Evolutionary conservation across 2,797 vertebrate genomes (phyloP), one percentile per base, ranked within the genome.

Genomic region (Serranus cabrilla): DNA sequence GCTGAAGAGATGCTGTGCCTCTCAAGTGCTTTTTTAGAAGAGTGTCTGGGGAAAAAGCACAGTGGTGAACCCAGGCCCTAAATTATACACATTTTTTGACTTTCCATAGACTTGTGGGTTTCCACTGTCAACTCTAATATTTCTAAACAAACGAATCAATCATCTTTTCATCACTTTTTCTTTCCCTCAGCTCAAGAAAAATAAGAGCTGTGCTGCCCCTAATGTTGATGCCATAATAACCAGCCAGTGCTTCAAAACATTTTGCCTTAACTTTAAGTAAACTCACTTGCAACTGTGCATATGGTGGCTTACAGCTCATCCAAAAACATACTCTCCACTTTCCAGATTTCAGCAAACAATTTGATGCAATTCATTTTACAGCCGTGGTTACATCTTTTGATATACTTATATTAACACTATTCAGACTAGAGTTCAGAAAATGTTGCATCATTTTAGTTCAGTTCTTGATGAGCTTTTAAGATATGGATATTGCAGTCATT

Each of bases 261-360:
- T 58, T n/a, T 27, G 31, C 6, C 34, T 5, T 34, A 31, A 9
- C 34, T 34, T 31, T 54, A 14, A 9, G 39, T 11, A 70, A 25
- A 11, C 14, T 2, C 42, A 49, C 42, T 43, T 42, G 52, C 34
- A 59, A 54, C n/a, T 21, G 21, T 51, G 45, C 58, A 68, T 52
- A 50, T 40, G 37, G 11, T 47, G 27, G 21, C 58, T 31, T n/a
- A 27, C 18, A 34, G 20, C 25, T 54, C 21, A 49, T 66, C 65
- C 34, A 56, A 74, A 69, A 81, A 57, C 23, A 5, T 2, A 42
- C 9, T 46, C 21, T 23, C 16, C 25, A 11, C 50, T 56, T 59
- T 55, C 42, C 13, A 57, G 3, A 25, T 62, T 76, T 61, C 21
- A 77, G 46, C 62, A 58, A 67, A 49, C 21, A 47, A 62, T 65